These are phyloP conservation scores for Cranoglanis bouderius DNA, from an alignment of 2,113 vertebrate genomes.

Conservation along the genomic window DNA sequence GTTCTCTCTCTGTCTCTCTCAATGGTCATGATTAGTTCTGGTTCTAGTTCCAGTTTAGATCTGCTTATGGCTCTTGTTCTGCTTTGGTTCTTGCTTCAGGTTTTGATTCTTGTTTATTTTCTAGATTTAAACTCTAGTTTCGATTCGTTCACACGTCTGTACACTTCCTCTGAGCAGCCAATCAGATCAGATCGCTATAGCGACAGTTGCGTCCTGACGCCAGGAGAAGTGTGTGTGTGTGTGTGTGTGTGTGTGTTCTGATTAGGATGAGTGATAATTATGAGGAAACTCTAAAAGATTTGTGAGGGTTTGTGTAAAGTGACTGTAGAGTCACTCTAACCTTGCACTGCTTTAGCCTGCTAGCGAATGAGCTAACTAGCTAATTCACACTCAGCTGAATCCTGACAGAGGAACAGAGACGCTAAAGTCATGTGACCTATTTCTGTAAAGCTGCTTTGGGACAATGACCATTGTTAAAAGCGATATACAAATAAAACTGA, in stretches of 20 bases:
- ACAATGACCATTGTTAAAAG: too few relatives aligned
- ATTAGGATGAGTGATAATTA: not conserved
- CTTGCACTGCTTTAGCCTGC: not conserved
- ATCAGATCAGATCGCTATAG: not conserved
- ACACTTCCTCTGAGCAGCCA: not conserved
- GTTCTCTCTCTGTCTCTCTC: not conserved
- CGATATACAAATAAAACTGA: too few relatives aligned
- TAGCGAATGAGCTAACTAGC: not conserved
- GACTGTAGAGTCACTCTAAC: not conserved
- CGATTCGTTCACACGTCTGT: not conserved
- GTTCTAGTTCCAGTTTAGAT: not conserved
- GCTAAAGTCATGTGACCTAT: not conserved
- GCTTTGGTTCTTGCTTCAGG: not conserved
- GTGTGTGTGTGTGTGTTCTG: not conserved
- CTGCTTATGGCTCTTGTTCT: not conserved
- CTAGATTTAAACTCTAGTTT: not conserved
- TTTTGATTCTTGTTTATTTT: not conserved
- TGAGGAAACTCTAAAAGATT: not conserved
- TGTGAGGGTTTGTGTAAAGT: not conserved
- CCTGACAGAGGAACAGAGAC: not conserved
- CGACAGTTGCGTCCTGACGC: conserved; percentile 1
- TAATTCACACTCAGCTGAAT: not conserved
- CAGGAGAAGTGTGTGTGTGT: not conserved
- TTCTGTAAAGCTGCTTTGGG: too few relatives aligned
- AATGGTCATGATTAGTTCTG: not conserved